Evolutionary conservation across 2,888 invertebrate genomes (phyloP), one percentile per base, ranked within the genome.

Genomic region (Tinea trinotella): DNA sequence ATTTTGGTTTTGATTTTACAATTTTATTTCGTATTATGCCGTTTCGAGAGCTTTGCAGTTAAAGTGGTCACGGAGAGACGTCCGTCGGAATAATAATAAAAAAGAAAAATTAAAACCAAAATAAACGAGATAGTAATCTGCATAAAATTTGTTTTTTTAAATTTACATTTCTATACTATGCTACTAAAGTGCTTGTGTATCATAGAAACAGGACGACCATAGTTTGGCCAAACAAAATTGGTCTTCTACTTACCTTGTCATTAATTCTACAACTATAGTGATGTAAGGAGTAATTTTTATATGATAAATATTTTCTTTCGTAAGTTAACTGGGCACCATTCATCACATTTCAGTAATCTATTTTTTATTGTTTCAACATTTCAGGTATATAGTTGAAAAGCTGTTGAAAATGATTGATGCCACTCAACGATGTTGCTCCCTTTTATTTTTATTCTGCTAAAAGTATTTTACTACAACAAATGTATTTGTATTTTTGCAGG

Each of bases 391-490:
- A 40, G 12, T 40, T 40, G 2, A 15, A 40, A 40, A 40, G 13
- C 40, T 40, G 13, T 40, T 40, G 7, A 12, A 40, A 40, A 40
- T 40, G 40, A 40, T 40, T 40, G 40, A 40, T 40, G 40, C 40
- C 2, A 12, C 40, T 40, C 13, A 13, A 13, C 40, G 3, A 13
- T 40, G n/a, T 40, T 40, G 7, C 2, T 15, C 12, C 13, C 12
- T 40, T 40, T 15, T 3, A 12, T 7, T 2, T 4, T n/a, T 35
- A 15, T 3, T 40, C 13, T n/a, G 13, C 40, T 40, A 15, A 40
- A 40, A 40, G 15, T 2, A 12, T 40, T 40, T 40, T 40, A 4
- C 40, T n/a, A n/a, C n/a, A n/a, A n/a, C n/a, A n/a, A n/a, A n/a
- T n/a, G n/a, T n/a, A n/a, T n/a, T n/a, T n/a, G n/a, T n/a, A n/a